A percentile compares a stretch with the other conserved stretches of the same genome.
Conservation (phyloP, 1,140 invertebrate species). For the Eciton burchellii region DNA sequence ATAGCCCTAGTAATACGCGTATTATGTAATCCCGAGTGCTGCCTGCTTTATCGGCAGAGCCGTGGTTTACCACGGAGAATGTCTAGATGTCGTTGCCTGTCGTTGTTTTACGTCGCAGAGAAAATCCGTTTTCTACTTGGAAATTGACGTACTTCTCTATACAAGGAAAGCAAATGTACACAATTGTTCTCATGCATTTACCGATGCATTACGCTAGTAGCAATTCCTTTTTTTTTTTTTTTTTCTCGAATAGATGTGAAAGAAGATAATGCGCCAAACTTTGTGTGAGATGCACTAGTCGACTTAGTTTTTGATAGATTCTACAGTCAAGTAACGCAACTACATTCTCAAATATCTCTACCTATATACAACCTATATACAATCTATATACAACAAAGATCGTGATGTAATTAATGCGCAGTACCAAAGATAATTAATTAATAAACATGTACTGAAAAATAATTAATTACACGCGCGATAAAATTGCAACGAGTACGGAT, state of each 20-base stretch:
- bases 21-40: neutral
- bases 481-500: too few species aligned
- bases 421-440: slow-evolving; percentile 42
- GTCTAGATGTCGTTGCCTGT: slow-evolving; percentile 52
- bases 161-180: neutral
- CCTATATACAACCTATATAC: too few species aligned
- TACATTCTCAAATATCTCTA: neutral
- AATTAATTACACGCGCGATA: slow-evolving; percentile 4
- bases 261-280: neutral
- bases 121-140: neutral
- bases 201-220: neutral
- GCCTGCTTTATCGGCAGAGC: slow-evolving; percentile 35
- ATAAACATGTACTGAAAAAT: slow-evolving; percentile 26
- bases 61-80: neutral
- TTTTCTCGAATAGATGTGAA: slow-evolving; percentile 3
- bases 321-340: neutral
- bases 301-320: slow-evolving; percentile 7
- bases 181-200: slow-evolving; percentile 16
- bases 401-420: slow-evolving; percentile 21
- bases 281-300: slow-evolving; percentile 20
- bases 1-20: neutral
- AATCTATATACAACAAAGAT: slow-evolving; percentile 6
- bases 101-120: slow-evolving; percentile 27
- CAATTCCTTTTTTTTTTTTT: too few species aligned
- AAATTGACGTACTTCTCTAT: neutral